Base-by-base conservation (phyloP, 2,113 vertebrate genomes). In the Engystomops pustulosus region DNA sequence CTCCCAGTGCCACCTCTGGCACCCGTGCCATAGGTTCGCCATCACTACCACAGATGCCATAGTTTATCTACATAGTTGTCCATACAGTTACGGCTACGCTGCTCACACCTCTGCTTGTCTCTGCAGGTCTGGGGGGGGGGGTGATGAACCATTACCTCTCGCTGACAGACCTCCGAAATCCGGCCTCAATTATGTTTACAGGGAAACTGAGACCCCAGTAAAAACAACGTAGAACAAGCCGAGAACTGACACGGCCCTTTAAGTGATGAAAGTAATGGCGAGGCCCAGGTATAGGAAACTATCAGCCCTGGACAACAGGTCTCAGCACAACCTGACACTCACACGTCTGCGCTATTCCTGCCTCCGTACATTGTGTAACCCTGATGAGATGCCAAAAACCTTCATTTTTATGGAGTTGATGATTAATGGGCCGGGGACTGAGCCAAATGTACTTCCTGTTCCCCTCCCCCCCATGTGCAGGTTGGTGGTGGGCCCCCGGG, bases 401-500 rank as follows among this genome's bases (percentile, higher is more conserved):
- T 41, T 15, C n/a, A 4, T n/a, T 80, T 25, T 44, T 67, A 0
- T 38, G 17, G 27, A 34, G 58, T n/a, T 14, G 18, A 44, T 47
- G 69, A 83, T 83, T 62, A 58, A 83, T 74, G 68, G 34, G 8
- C 60, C 6, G 38, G 45, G 74, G 47, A 51, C 53, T 62, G 45
- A 88, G 86, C 79, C 87, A 90, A 79, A 49, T 53, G 47, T 79
- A 34, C 49, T 53, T 83, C 45, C 53, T 74, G 80, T 74, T 83
- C 47, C 79, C 79, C 77, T 70, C 83, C 55, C 88, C 79, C 85
- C 44, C 18, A 30, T 0, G 79, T 34, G 84, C 80, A 84, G 81
- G 85, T 80, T 83, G 74, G 74, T 53, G 67, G 68, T 69, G 38
- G 44, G 17, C 83, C 86, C 84, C 20, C 10, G 30, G 62, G 75